Evolutionary conservation across 2,113 vertebrate species (phyloP), one percentile per base, ranked within the genome.

Genomic region (Crotophaga sulcirostris): DNA sequence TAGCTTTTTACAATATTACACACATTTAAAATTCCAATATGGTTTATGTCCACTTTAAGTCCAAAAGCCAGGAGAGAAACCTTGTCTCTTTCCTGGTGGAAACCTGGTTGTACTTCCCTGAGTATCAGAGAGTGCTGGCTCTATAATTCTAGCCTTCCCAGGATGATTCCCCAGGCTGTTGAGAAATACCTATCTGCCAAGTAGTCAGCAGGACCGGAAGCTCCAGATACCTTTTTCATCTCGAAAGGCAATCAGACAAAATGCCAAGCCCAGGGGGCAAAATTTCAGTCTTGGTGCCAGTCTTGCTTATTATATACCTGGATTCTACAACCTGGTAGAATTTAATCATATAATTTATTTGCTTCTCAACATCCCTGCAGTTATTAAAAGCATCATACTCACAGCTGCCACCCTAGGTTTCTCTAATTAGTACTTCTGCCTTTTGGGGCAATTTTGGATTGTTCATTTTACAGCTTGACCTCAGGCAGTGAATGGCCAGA

Each of bases 281-380:
- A 94, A 80, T 55, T 92, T 90, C 89, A 95, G 93, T 68, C 95
- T 60, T 68, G 92, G 94, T 96, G 95, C 96, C 96, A 96, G 94
- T 89, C 94, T 94, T 93, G 56, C 90, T 93, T 44, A 92, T 96
- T 96, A 87, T 74, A 28, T 90, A 87, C 89, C 93, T 94, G 92
- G 58, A 87, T 64, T 96, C 94, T 93, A 74, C 93, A 94, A 95
- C 92, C 83, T 92, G 81, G 44, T 83, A 85, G 77, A 92, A 92
- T 95, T 96, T 96, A 95, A 96, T 96, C 94, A 90, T 69, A 1
- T 91, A 49, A 94, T 97, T 97, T 96, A 97, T 93, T 96, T 95
- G 93, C 95, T 96, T 96, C 96, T 96, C 67, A 87, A 90, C 93
- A 94, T 96, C 74, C 95, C 94, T 95, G 93, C 90, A 96, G 94